Base-by-base conservation (phyloP, 2,888 invertebrate genomes). In the Orchesella flavescens region DNA sequence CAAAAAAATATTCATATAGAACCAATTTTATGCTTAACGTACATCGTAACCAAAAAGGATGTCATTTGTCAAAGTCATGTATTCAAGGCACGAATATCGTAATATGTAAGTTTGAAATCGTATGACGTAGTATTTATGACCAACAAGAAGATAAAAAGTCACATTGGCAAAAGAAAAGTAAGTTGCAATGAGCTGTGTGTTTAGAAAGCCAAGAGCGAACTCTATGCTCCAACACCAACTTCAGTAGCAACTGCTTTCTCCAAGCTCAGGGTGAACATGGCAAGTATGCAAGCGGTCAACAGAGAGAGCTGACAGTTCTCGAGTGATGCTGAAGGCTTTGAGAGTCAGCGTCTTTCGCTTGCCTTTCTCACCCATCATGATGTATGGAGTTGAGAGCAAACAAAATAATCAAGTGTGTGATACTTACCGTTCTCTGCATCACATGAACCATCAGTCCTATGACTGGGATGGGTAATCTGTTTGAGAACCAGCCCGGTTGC, bases 401-500 rank as follows among this genome's bases (percentile, higher is more conserved):
- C 24, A 75, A 77, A 34, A 46, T 9, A 59, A 24, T 12, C 24
- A 23, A 55, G 12, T 44, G n/a, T n/a, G 15, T 53, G 15, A 19
- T 53, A 83, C 86, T 85, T 82, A 87, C 86, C 86, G 71, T 87
- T 87, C 53, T 86, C 88, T 43, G 81, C 74, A 75, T 88, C 87
- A 68, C 85, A 79, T 57, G 76, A 75, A 49, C 44, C 85, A 75
- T 84, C 75, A 75, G 87, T 68, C 34, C 76, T 80, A 34, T 55
- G 74, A 24, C 82, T 73, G 57, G 81, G 19, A 69, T 93, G 91
- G 89, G 96, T 94, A 73, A 93, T 93, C 89, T 94, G 94, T 90
- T 94, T 94, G 86, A 96, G 93, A 88, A 96, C 96, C 75, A 95
- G 92, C 74, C 96, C 59, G 93, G 93, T 65, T 93, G 92, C 71